Base-by-base conservation (phyloP, 2,888 invertebrate genomes). In the Allacma fusca region DNA sequence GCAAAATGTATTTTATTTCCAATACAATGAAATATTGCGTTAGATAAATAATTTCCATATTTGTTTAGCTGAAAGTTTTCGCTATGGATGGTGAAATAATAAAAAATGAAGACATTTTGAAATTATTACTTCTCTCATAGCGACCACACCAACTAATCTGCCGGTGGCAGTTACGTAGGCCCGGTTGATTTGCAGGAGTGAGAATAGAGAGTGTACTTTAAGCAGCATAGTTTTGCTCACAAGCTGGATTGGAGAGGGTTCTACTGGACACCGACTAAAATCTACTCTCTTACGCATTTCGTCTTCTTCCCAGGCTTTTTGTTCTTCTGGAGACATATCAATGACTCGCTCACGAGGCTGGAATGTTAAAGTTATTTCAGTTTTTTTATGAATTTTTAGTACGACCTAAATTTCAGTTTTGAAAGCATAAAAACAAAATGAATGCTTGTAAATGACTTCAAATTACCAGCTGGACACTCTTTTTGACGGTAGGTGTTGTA, bases 111-210 rank as follows among this genome's bases (percentile, higher is more conserved):
- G 26, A 9, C 5, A 40, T 40, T 40, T 40, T 13, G 13, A 19
- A n/a, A n/a, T n/a, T 23, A 87, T 85, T 85, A 95, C 95, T 91
- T 98, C 98, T 88, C 96, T 95, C 0, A 98, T 89, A 0, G 95
- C 96, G 7, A 98, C 97, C 0, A 99, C 97, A 0, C 98, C 98
- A 9, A 98, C 94, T 0, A 98, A 90, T 81, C 95, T 89, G 0
- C 97, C 98, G 75, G 96, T 97, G 79, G 96, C 95, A 0, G 98
- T 98, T 21, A 99, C 98, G 87, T 98, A 99, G 0, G 98, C 98
- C 85, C 96, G 94, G 88, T 97, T 97, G 28, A 99, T 93, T n/a
- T 97, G 98, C 81, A 99, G 91, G 90, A 99, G 94, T n/a, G 97
- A 98, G 88, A 99, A 99, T 70, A 99, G 88, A 0, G 98, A 98